phyloP scores from a whole-genome alignment of 2,797 vertebrate genomes.

The Podarcis siculus region DNA sequence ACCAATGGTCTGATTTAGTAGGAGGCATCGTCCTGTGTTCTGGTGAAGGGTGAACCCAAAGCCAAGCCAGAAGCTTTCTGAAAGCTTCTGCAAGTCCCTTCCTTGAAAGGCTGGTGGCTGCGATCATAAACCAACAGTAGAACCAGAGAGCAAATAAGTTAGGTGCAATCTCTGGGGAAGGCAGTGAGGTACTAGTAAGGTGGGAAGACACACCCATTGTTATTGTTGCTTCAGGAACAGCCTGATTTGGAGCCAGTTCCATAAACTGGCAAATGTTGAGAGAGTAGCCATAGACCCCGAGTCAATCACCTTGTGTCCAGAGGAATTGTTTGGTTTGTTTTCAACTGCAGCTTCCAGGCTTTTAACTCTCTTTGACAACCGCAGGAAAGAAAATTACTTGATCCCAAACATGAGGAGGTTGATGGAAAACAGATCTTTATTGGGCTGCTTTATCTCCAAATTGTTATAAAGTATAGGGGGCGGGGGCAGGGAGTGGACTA shows the following conservation, averaged over 20 bases:
- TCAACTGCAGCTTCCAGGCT: slow-evolving; percentile 7
- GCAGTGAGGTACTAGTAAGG: background rate
- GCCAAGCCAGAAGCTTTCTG: slow-evolving; percentile 35
- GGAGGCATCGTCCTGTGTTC: no score
- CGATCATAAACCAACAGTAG: slow-evolving; percentile 50
- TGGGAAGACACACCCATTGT: background rate
- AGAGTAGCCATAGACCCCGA: background rate
- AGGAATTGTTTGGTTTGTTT: slow-evolving; percentile 16
- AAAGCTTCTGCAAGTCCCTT: background rate
- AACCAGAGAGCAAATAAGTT: slow-evolving; percentile 40
- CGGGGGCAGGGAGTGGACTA: slow-evolving; percentile 2
- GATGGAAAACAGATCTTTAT: slow-evolving; percentile 41
- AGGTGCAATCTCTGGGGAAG: slow-evolving; percentile 32
- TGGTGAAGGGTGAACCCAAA: background rate
- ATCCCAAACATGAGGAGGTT: slow-evolving; percentile 46
- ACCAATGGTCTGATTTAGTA: no score
- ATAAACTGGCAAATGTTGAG: background rate
- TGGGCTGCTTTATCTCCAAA: slow-evolving; percentile 30
- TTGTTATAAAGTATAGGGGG: slow-evolving; percentile 29
- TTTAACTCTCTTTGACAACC: slow-evolving; percentile 36
- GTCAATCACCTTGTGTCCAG: background rate
- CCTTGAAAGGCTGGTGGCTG: slow-evolving; percentile 16
- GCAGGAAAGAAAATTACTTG: slow-evolving; percentile 37
- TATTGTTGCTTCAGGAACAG: slow-evolving; percentile 24
- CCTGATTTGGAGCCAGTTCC: slow-evolving; percentile 25